These are phyloP conservation scores for Pituophis catenifer DNA, from an alignment of 2,113 vertebrate genomes.

Conservation along the genomic window DNA sequence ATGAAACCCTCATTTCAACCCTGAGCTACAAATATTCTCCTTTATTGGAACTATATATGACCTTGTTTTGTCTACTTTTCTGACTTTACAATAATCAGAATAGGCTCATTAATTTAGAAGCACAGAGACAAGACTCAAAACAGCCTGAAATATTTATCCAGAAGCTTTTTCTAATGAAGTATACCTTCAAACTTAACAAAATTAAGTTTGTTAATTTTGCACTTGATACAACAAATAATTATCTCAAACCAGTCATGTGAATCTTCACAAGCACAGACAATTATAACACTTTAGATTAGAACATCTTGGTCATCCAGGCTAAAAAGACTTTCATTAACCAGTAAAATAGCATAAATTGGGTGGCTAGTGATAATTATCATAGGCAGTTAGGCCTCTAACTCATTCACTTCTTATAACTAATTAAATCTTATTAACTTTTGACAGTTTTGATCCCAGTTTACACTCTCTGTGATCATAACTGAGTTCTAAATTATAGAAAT, in stretches of 20 bases:
- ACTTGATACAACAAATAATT: not conserved
- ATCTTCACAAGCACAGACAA: not conserved
- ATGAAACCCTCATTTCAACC: too few species aligned
- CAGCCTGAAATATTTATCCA: not conserved
- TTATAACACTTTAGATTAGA: not conserved
- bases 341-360: not conserved
- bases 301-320: constrained; percentile 4
- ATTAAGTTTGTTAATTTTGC: not conserved
- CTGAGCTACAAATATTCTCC: too few species aligned
- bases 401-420: not conserved
- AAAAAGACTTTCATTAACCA: constrained; percentile 1
- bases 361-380: not conserved
- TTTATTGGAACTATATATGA: not conserved
- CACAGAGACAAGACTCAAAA: not conserved
- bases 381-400: not conserved
- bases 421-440: not conserved
- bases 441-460: not conserved
- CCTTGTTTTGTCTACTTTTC: not conserved
- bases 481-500: not conserved
- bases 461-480: constrained; percentile 4
- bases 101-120: not conserved
- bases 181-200: not conserved
- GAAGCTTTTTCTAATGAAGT: not conserved
- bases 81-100: not conserved
- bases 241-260: not conserved